Evolutionary conservation across 1,140 invertebrate genomes (phyloP).

Genomic region (Trichomalopsis sarcophagae): DNA sequence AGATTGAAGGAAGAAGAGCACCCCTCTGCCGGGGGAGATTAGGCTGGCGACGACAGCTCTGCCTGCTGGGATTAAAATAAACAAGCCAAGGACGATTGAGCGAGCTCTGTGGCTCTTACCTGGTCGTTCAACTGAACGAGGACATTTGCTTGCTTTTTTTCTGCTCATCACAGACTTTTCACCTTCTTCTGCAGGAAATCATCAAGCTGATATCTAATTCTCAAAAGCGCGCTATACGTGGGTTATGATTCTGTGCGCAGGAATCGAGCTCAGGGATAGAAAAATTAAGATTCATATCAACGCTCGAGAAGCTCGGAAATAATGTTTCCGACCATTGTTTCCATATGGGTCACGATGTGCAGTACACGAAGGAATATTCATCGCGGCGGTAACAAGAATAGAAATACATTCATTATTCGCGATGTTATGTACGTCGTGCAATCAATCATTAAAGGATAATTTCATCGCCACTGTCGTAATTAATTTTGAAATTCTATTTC

Average conservation of each 20-base stretch:
- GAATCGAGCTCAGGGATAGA: background rate
- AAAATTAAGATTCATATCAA: conserved; percentile 23
- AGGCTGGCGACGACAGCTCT: background rate
- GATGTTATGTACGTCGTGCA: no score
- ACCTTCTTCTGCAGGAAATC: background rate
- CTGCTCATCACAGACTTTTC: no score
- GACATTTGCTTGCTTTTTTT: background rate
- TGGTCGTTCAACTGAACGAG: no score
- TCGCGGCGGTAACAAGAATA: background rate
- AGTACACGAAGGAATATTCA: no score
- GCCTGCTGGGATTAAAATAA: background rate
- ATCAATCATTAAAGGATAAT: no score
- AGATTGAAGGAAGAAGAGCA: background rate
- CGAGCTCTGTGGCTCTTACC: background rate
- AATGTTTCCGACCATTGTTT: conserved; percentile 10
- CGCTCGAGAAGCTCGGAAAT: background rate
- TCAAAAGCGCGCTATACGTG: background rate
- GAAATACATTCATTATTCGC: background rate
- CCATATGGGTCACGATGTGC: background rate
- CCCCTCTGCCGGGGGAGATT: no score
- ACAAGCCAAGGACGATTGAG: background rate
- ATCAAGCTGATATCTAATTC: background rate
- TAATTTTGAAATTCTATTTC: no score
- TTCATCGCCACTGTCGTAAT: no score
- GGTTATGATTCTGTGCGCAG: background rate